A percentile compares a stretch with the other conserved stretches of the same genome.
These are phyloP conservation scores for Calycopis cecrops DNA, from an alignment of 1,140 invertebrate genomes.

Conservation along the genomic window DNA sequence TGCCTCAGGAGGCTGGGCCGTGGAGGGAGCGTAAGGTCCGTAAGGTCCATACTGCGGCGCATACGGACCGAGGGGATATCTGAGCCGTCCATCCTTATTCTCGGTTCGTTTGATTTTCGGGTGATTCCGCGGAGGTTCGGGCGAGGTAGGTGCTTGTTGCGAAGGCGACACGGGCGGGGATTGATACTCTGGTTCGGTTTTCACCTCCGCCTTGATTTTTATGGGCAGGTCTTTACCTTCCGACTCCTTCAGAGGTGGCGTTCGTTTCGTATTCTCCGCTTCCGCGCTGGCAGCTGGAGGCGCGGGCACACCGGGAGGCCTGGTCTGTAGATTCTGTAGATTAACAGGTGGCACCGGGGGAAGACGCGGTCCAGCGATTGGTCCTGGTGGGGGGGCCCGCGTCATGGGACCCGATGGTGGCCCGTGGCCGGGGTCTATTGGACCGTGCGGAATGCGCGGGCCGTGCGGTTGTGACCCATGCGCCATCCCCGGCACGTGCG, in stretches of 20 bases:
- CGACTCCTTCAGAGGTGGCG: slow-evolving; percentile 18
- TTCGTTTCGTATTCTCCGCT: slow-evolving; percentile 8
- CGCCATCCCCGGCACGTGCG: not conserved
- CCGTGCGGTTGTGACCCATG: slow-evolving; percentile 11
- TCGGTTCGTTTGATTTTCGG: slow-evolving; percentile 66
- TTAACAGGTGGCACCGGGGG: slow-evolving; percentile 15
- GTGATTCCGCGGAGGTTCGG: slow-evolving; percentile 43
- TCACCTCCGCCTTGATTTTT: slow-evolving; percentile 57
- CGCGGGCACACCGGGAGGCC: slow-evolving; percentile 6
- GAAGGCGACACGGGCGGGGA: slow-evolving; percentile 40
- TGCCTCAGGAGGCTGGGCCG: slow-evolving; percentile 21
- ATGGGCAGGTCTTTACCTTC: slow-evolving; percentile 33
- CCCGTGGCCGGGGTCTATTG: slow-evolving; percentile 16
- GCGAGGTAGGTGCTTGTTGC: slow-evolving; percentile 31
- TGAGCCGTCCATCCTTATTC: slow-evolving; percentile 49
- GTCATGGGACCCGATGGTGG: slow-evolving; percentile 16
- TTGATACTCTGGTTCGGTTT: slow-evolving; percentile 57
- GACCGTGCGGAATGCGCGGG: slow-evolving; percentile 8
- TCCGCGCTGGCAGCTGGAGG: slow-evolving; percentile 10
- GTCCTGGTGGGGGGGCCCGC: slow-evolving; percentile 15
- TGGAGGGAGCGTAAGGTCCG: slow-evolving; percentile 56
- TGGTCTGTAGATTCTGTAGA: slow-evolving; percentile 9
- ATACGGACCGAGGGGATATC: slow-evolving; percentile 63
- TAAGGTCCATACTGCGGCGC: slow-evolving; percentile 67
- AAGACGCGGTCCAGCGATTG: slow-evolving; percentile 12